phyloP scores from a whole-genome alignment of 2,797 vertebrate species.

The Epinephelus coioides region DNA sequence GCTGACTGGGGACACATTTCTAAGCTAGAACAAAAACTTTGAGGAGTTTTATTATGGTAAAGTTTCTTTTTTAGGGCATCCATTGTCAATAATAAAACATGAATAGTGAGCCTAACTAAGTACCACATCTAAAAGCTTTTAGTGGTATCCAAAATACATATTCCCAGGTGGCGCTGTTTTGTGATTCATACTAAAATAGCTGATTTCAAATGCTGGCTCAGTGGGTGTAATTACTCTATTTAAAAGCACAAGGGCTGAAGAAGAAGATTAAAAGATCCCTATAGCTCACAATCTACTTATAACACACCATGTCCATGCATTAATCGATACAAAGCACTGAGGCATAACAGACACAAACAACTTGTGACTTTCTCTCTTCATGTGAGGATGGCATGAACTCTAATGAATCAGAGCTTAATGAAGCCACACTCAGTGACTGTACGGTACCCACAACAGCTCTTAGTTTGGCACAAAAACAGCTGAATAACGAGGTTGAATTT shows the following conservation, averaged over 20 bases:
- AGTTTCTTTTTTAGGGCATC: not conserved
- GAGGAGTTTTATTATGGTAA: not conserved
- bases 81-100: not conserved
- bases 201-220: not conserved
- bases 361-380: constrained; percentile 10
- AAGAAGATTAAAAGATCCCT: constrained; percentile 5
- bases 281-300: constrained; percentile 23
- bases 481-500: constrained; percentile 42
- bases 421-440: not conserved
- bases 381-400: constrained; percentile 9
- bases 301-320: not conserved
- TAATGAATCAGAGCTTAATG: constrained; percentile 2
- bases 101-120: not conserved
- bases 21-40: constrained; percentile 16
- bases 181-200: not conserved
- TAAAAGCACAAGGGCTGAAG: not conserved
- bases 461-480: constrained; percentile 22
- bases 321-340: constrained; percentile 18
- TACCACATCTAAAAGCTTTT: not conserved
- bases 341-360: constrained; percentile 16
- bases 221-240: not conserved
- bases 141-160: not conserved
- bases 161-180: not conserved
- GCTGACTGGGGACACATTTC: constrained; percentile 1
- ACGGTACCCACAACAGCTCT: not conserved